These are phyloP conservation scores for Serripes groenlandicus DNA, from an alignment of 2,888 invertebrate genomes.

Conservation along the genomic window DNA sequence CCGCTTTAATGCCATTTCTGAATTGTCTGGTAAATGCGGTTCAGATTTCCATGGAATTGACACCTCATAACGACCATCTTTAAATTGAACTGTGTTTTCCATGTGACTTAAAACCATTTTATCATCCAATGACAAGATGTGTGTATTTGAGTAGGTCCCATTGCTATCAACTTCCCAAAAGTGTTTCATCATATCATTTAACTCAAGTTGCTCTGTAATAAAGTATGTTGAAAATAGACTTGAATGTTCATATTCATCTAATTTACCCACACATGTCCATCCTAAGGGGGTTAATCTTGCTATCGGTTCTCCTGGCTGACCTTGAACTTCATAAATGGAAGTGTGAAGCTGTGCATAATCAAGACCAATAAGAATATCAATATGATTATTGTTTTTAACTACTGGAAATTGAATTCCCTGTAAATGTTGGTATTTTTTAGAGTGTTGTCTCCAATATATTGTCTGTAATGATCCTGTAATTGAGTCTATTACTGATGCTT, in stretches of 20 bases:
- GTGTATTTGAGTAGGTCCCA: neutral
- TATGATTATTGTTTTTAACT: neutral
- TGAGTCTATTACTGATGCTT: constrained; percentile 14
- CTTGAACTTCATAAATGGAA: constrained; percentile 46
- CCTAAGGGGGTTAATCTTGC: constrained; percentile 56
- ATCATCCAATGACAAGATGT: neutral
- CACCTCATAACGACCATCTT: constrained; percentile 26
- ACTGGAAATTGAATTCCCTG: constrained; percentile 16
- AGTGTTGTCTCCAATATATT: constrained; percentile 24
- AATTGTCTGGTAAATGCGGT: neutral
- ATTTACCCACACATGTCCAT: constrained; percentile 56
- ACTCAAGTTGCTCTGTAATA: neutral
- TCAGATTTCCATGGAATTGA: constrained; percentile 48
- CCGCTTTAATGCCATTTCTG: constrained; percentile 33
- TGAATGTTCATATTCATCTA: neutral
- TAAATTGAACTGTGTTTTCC: neutral
- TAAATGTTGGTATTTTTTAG: constrained; percentile 1
- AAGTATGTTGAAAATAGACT: neutral
- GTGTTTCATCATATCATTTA: constrained; percentile 4
- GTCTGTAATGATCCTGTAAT: constrained; percentile 29
- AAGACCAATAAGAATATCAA: constrained; percentile 56
- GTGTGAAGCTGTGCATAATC: constrained; percentile 53
- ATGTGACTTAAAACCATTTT: neutral
- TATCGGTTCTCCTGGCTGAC: constrained; percentile 43
- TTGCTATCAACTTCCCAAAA: constrained; percentile 55